Evolutionary conservation across 2,797 vertebrate species (phyloP), one percentile per base, ranked within the genome.

Genomic region (Enteromius radiatus): DNA sequence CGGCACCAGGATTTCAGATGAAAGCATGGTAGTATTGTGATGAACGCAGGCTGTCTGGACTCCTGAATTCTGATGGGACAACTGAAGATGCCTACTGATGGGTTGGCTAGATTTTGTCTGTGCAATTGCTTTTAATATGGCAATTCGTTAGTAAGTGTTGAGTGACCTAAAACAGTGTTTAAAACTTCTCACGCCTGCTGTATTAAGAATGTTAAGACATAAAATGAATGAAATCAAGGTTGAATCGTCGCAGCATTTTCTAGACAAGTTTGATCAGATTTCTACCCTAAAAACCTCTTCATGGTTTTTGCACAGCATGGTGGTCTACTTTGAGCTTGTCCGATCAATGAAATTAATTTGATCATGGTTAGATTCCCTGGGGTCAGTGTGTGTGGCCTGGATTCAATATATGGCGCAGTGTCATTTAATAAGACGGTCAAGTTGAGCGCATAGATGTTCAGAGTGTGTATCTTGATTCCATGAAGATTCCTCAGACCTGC

Each of bases 1-100:
- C 86, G 84, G 85, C 88, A 76, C 81, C 77, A 87, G 85, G 87
- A 88, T 87, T 84, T 59, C 38, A 84, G 64, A 68, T 84, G 87
- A 91, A 83, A 89, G 87, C 80, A 78, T 67, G 19, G 49, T 80
- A 26, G 59, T 80, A 85, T 88, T 77, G 63, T 54, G 4, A 23
- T 23, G 14, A 7, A 63, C 14, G 31, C 59, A 31, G 14, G 26
- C 26, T 63, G 59, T 63, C 26, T 26, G 31, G 26, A 15, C 56
- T 28, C 15, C 61, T 17, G 14, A 31, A 15, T 63, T 54, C 63
- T 36, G 70, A 74, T n/a, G 21, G 8, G 47, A 49, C 69, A 71
- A 47, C 2, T 71, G 43, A 71, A 49, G 28, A 71, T 28, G 23
- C 8, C 10, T 47, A 23, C 4, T 49, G 28, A 2, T 52, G 11